These are phyloP conservation scores for Chaetorhynchus papuensis DNA, from an alignment of 2,113 vertebrate genomes.

Conservation along the genomic window DNA sequence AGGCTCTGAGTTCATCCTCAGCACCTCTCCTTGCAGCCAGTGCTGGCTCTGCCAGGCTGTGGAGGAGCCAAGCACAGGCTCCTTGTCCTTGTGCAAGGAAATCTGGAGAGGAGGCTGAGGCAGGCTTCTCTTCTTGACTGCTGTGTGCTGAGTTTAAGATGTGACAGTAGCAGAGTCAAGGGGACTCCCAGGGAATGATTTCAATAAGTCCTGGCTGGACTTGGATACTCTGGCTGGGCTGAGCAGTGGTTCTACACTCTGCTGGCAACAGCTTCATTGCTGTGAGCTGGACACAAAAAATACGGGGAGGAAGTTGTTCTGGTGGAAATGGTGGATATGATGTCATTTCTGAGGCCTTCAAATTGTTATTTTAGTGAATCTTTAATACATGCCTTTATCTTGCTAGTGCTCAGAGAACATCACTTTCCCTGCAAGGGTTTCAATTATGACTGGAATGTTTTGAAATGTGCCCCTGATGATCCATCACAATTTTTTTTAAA, in stretches of 20 bases:
- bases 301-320: neutral
- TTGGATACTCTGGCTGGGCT: neutral
- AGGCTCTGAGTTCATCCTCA: no score
- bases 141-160: neutral
- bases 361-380: neutral
- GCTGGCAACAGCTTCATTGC: neutral
- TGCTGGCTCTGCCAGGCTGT: neutral
- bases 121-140: neutral
- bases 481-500: conserved; percentile 54
- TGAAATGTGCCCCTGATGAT: conserved; percentile 49
- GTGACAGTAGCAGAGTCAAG: neutral
- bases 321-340: neutral
- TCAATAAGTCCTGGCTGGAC: neutral
- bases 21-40: neutral
- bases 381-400: neutral
- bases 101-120: neutral
- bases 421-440: conserved; percentile 23
- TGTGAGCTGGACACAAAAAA: neutral
- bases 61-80: neutral
- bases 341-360: neutral
- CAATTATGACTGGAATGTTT: neutral
- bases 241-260: neutral
- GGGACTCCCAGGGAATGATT: neutral
- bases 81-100: neutral
- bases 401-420: neutral